These are phyloP conservation scores for Phaedon cochleariae DNA, from an alignment of 2,888 invertebrate genomes.

Conservation along the genomic window DNA sequence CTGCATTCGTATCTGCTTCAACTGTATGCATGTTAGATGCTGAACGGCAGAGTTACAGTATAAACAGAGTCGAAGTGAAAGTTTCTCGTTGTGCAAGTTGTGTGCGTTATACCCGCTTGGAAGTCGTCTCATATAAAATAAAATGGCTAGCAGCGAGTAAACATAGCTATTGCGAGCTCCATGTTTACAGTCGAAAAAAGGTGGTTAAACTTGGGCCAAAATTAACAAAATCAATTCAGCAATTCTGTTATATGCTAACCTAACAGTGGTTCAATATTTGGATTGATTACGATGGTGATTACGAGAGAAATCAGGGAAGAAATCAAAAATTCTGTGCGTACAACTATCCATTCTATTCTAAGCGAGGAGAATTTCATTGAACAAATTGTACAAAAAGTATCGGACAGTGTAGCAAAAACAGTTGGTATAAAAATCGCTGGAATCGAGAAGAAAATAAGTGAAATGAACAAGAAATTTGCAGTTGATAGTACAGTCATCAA, in stretches of 20 bases:
- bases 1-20: too few relatives aligned
- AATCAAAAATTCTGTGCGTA: constrained; percentile 7
- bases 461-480: constrained; percentile 7
- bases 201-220: background rate
- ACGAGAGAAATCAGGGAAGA: constrained; percentile 6
- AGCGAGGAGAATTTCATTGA: constrained; percentile 6
- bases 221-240: background rate
- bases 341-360: constrained; percentile 1
- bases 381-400: constrained; percentile 9
- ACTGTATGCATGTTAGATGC: too few relatives aligned
- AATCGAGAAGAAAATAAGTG: background rate
- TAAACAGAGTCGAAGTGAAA: too few relatives aligned
- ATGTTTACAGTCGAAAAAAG: background rate
- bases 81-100: too few relatives aligned
- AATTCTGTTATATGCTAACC: background rate
- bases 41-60: too few relatives aligned
- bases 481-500: constrained; percentile 5
- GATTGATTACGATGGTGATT: background rate
- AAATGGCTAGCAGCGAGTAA: background rate
- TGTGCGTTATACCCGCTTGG: too few relatives aligned
- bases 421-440: constrained; percentile 3
- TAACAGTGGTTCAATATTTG: background rate
- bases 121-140: too few relatives aligned
- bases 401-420: constrained; percentile 5
- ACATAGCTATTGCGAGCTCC: background rate